A percentile compares a stretch with the other conserved stretches of the same genome.
Evolutionary conservation across 2,113 vertebrate genomes (phyloP).

Genomic region (Trochalopteron elliotii): DNA sequence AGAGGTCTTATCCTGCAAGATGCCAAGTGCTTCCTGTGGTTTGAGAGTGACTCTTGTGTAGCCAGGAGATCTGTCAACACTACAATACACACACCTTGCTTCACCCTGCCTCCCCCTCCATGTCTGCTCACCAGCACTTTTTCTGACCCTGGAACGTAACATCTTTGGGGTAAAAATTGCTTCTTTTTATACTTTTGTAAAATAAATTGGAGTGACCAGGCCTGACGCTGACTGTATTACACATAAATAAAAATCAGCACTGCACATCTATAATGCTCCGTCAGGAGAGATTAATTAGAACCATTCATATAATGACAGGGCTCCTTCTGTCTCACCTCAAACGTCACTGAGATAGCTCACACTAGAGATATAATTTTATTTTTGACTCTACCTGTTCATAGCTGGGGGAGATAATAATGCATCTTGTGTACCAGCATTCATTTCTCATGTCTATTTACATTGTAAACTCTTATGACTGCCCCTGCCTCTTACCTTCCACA

Average conservation of each 20-base stretch:
- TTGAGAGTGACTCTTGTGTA: neutral
- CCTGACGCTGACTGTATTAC: neutral
- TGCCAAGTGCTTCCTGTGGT: constrained; percentile 14
- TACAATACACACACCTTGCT: neutral
- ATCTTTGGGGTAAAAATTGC: neutral
- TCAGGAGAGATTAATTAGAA: neutral
- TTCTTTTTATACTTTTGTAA: neutral
- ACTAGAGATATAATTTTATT: neutral
- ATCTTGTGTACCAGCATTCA: neutral
- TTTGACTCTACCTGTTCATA: neutral
- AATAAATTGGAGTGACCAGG: neutral
- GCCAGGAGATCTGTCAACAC: neutral
- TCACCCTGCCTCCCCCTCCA: neutral
- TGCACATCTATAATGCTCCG: neutral
- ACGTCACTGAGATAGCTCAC: neutral
- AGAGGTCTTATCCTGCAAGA: constrained; percentile 15
- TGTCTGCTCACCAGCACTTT: neutral
- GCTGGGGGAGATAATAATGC: neutral
- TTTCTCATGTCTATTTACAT: neutral
- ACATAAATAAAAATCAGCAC: neutral
- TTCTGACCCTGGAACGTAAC: neutral
- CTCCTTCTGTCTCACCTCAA: neutral
- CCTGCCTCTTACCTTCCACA: neutral
- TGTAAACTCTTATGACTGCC: neutral
- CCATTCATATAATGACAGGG: neutral